Evolutionary conservation across 2,113 vertebrate species (phyloP), one percentile per base, ranked within the genome.

Genomic region (Peromyscus polionotus): DNA sequence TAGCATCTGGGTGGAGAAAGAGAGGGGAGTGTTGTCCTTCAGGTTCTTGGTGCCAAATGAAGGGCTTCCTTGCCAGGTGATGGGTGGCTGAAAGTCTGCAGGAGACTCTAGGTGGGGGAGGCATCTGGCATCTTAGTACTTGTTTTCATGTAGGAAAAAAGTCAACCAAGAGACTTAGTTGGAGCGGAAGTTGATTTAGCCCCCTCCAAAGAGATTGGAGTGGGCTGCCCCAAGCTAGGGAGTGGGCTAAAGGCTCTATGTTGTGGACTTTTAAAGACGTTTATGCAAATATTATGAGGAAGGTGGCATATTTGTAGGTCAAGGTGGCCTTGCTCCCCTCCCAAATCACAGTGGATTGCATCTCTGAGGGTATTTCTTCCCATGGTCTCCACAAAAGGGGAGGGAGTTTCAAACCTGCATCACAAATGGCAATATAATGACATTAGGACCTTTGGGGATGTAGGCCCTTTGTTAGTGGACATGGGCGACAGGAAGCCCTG

Each of bases 1-100:
- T 91, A 99, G 98, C 99, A 99, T 99, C 99, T 99, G 95, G 39
- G n/a, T 7, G 33, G 72, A 88, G 79, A 79, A 76, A 45, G 95
- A 36, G 51, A 75, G 7, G 36, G 83, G 42, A 39, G 19, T 24
- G 31, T 36, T n/a, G 16, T 39, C n/a, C 70, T 73, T 65, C 51
- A 72, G 19, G 72, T 0, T 12, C 7, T 1, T 9, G 98, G 96
- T 36, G 28, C 20, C 68, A 76, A 65, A 61, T 1, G 5, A 0
- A 98, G 97, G 28, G 93, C 98, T 98, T 93, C 95, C 89, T 81
- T 93, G 98, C 93, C 96, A 97, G 91, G 87, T 97, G 95, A 97
- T 65, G 83, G 97, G 94, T 96, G 98, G 98, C 98, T 96, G 92
- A 98, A 88, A 95, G 11, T 98, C 98, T 97, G 95, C 85, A 28